phyloP scores from a whole-genome alignment of 2,113 vertebrate species.

The Serranochromis macrocephalus region DNA sequence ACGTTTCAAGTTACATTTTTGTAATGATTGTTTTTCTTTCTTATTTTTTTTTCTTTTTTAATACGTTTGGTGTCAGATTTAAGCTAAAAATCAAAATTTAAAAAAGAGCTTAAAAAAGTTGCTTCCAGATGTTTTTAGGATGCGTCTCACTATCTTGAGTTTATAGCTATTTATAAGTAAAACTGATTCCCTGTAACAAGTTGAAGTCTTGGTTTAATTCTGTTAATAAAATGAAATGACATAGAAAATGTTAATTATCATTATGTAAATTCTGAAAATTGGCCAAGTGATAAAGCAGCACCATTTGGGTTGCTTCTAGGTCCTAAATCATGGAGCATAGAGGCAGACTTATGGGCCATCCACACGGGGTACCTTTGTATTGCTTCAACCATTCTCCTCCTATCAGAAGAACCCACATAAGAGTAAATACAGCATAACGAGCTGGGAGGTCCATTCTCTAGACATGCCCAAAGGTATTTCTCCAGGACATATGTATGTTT shows the following conservation, averaged over 20 bases:
- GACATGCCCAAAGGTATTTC: background rate
- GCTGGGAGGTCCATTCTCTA: background rate
- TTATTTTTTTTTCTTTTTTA: background rate
- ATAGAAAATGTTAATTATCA: background rate
- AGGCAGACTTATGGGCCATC: background rate
- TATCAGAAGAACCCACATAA: background rate
- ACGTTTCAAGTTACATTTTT: background rate
- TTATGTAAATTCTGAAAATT: background rate
- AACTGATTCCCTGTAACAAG: background rate
- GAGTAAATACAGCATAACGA: background rate
- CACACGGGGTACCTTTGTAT: background rate
- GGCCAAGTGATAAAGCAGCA: background rate
- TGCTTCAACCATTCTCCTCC: background rate
- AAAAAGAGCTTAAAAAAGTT: background rate
- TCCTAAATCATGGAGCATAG: background rate
- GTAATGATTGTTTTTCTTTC: background rate
- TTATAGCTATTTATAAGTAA: background rate
- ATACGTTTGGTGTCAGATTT: background rate
- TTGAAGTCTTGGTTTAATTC: background rate
- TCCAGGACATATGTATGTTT: background rate
- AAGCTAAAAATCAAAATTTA: background rate
- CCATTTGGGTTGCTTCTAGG: background rate
- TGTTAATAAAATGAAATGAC: background rate
- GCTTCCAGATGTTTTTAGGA: background rate
- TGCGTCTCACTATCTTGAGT: background rate